Evolutionary conservation across 1,140 invertebrate species (phyloP).

Genomic region (Trichonephila clavata): DNA sequence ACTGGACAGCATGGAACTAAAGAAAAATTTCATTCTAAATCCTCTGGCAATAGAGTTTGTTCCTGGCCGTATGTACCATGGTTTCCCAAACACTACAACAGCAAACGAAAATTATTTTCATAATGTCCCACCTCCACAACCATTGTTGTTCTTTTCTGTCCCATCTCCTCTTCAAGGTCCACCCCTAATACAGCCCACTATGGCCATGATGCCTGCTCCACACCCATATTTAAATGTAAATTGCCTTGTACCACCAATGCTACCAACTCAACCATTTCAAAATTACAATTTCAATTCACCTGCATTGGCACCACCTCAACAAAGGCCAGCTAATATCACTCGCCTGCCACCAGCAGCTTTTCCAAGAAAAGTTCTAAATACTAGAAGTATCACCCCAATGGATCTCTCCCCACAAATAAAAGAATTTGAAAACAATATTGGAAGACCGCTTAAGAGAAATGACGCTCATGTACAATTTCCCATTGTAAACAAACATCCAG

Average conservation of each 20-base stretch:
- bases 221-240: constrained; percentile 60
- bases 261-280: constrained; percentile 59
- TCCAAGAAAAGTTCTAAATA: constrained; percentile 38
- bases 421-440: constrained; percentile 51
- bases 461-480: not conserved
- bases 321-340: not conserved
- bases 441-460: constrained; percentile 50
- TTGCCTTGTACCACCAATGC: constrained; percentile 26
- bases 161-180: constrained; percentile 54
- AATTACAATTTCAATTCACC: constrained; percentile 47
- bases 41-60: constrained; percentile 91
- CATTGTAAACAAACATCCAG: constrained; percentile 28
- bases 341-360: constrained; percentile 12
- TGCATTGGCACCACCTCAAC: constrained; percentile 21
- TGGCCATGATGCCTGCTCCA: constrained; percentile 46
- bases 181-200: constrained; percentile 57
- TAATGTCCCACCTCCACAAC: constrained; percentile 29
- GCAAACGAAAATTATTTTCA: constrained; percentile 16
- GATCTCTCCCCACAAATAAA: not conserved
- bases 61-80: constrained; percentile 80
- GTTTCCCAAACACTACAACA: not conserved
- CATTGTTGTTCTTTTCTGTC: constrained; percentile 29
- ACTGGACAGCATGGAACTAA: constrained; percentile 87
- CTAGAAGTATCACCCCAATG: not conserved
- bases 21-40: constrained; percentile 89